A percentile compares a stretch with the other conserved stretches of the same genome.
Evolutionary conservation across 1,140 invertebrate genomes (phyloP).

Genomic region (Idris sp.): DNA sequence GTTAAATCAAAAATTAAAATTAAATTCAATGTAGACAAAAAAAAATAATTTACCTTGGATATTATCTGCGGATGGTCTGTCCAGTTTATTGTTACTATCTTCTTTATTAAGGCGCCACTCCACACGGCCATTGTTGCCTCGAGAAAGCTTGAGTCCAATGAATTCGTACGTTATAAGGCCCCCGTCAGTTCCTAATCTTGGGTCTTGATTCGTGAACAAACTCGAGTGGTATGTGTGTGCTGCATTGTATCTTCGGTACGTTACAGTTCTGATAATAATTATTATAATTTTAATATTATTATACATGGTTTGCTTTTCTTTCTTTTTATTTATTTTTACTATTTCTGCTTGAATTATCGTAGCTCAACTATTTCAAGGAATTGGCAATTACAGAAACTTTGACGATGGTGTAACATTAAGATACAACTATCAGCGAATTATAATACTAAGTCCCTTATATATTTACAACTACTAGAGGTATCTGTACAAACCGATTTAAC

Average conservation of each 20-base stretch:
- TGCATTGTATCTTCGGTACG: slow-evolving; percentile 15
- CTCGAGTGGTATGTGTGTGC: slow-evolving; percentile 18
- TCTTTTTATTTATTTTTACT: no score
- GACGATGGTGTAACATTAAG: slow-evolving; percentile 7
- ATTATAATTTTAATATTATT: slow-evolving; percentile 9
- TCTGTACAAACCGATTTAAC: slow-evolving; percentile 12
- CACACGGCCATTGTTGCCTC: slow-evolving; percentile 25
- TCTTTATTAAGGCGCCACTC: slow-evolving; percentile 47
- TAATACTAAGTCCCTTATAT: slow-evolving; percentile 1
- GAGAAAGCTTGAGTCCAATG: slow-evolving; percentile 37
- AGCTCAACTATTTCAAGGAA: neutral
- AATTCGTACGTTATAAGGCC: slow-evolving; percentile 59
- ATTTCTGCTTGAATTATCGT: neutral
- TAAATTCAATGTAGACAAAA: no score
- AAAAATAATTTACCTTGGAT: slow-evolving; percentile 24
- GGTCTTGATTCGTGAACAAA: slow-evolving; percentile 40
- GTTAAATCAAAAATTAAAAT: no score
- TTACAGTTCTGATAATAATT: slow-evolving; percentile 19
- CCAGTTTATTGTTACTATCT: slow-evolving; percentile 50
- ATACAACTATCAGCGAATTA: neutral
- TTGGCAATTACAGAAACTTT: slow-evolving; percentile 4
- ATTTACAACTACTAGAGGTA: slow-evolving; percentile 13
- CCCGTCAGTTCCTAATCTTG: slow-evolving; percentile 48
- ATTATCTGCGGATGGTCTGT: slow-evolving; percentile 2
- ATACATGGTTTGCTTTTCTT: no score